These are phyloP conservation scores for Sebastes hubbsi DNA, from an alignment of 2,797 vertebrate species.

Conservation along the genomic window DNA sequence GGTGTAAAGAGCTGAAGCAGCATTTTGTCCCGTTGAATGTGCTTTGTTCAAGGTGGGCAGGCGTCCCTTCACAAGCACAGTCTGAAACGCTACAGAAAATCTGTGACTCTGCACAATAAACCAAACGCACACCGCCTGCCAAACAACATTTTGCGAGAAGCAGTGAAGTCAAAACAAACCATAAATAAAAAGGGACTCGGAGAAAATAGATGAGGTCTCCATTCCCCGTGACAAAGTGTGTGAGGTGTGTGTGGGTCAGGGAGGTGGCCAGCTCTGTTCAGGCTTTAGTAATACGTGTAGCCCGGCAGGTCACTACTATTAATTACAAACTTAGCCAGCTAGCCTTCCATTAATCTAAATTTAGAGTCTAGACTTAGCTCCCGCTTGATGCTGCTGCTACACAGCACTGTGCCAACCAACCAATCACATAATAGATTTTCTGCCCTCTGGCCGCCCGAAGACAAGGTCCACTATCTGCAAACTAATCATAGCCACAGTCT, in stretches of 20 bases:
- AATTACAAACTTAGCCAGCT: conserved; percentile 71
- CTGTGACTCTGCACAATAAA: conserved; percentile 49
- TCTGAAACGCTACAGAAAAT: conserved; percentile 24
- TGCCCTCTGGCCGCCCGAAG: conserved; percentile 67
- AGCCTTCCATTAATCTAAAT: conserved; percentile 76
- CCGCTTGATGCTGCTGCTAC: conserved; percentile 46
- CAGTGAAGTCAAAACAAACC: conserved; percentile 60
- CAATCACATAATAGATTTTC: conserved; percentile 73
- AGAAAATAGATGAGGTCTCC: conserved; percentile 62
- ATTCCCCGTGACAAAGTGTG: conserved; percentile 41
- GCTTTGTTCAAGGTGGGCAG: conserved; percentile 51
- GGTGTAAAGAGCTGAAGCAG: conserved; percentile 55
- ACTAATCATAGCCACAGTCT: conserved; percentile 70
- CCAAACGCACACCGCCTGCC: conserved; percentile 7
- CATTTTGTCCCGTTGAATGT: conserved; percentile 37
- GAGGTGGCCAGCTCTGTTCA: conserved; percentile 37
- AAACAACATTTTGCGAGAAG: conserved; percentile 43
- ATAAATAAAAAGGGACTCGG: conserved; percentile 58
- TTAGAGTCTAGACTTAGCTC: conserved; percentile 61
- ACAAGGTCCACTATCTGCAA: conserved; percentile 69
- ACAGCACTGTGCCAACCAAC: conserved; percentile 51
- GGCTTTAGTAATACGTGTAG: conserved; percentile 46
- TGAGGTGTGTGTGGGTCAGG: conserved; percentile 46
- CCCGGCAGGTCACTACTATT: conserved; percentile 67
- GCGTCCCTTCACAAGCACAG: conserved; percentile 10